phyloP scores from a whole-genome alignment of 2,888 invertebrate genomes.

The Platerodrilus igneus region DNA sequence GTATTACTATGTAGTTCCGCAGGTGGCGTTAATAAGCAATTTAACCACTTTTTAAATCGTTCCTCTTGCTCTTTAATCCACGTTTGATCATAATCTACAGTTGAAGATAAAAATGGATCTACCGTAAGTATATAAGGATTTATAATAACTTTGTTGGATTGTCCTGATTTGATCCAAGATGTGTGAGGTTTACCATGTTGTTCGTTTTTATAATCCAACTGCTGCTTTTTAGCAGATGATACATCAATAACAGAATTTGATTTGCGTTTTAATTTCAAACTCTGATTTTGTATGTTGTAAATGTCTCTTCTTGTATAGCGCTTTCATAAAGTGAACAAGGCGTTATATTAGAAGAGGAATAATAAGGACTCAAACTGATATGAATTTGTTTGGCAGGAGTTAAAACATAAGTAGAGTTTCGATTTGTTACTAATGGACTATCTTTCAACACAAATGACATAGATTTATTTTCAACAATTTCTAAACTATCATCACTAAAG shows the following conservation, averaged over 20 bases:
- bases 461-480: too few relatives aligned
- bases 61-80: conserved; percentile 65
- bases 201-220: not conserved
- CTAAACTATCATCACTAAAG: too few relatives aligned
- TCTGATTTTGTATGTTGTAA: conserved; percentile 20
- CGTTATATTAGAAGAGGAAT: too few relatives aligned
- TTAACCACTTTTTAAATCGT: conserved; percentile 75
- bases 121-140: conserved; percentile 36
- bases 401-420: too few relatives aligned
- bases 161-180: conserved; percentile 15
- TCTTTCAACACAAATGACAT: too few relatives aligned
- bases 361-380: too few relatives aligned
- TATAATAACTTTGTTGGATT: conserved; percentile 8
- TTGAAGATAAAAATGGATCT: conserved; percentile 63
- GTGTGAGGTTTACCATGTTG: conserved; percentile 1
- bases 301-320: too few relatives aligned
- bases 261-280: conserved; percentile 29
- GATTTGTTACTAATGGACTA: too few relatives aligned
- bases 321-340: too few relatives aligned
- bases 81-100: conserved; percentile 63
- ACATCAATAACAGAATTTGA: conserved; percentile 20
- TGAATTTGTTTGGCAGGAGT: too few relatives aligned
- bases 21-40: conserved; percentile 71
- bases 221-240: conserved; percentile 29
- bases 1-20: conserved; percentile 64